A percentile compares a stretch with the other conserved stretches of the same genome.
Evolutionary conservation across 2,888 invertebrate species (phyloP).

Genomic region (Limenitis camilla): DNA sequence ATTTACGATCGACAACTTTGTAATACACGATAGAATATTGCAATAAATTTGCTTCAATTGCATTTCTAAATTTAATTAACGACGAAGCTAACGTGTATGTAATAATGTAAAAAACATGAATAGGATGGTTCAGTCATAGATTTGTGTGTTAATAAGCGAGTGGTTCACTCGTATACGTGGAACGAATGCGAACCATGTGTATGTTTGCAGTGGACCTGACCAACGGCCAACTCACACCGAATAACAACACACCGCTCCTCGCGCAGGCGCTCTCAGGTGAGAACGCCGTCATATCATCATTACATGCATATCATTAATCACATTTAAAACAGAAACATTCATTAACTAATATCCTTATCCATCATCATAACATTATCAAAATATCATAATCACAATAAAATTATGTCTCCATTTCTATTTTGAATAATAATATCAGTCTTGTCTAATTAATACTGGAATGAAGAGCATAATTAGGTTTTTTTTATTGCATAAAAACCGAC

Average conservation of each 20-base stretch:
- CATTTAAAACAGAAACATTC: constrained; percentile 11
- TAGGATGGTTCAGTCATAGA: constrained; percentile 69
- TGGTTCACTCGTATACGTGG: constrained; percentile 56
- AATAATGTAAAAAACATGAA: background rate
- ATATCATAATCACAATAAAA: background rate
- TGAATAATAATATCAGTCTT: background rate
- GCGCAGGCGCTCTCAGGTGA: constrained; percentile 97
- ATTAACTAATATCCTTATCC: constrained; percentile 11
- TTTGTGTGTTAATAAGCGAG: constrained; percentile 55
- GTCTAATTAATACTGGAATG: no score
- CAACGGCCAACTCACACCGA: constrained; percentile 96
- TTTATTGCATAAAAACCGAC: no score
- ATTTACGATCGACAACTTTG: constrained; percentile 65
- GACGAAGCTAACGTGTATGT: background rate
- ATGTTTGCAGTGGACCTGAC: constrained; percentile 93
- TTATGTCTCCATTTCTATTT: background rate
- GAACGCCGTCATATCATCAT: constrained; percentile 36
- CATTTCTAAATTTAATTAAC: background rate
- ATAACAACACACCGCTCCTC: constrained; percentile 96
- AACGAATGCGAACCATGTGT: constrained; percentile 77
- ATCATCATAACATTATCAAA: constrained; percentile 2
- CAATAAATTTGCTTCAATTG: background rate
- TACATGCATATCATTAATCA: constrained; percentile 32
- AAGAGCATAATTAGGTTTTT: no score
- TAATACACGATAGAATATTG: constrained; percentile 35